Evolutionary conservation across 2,888 invertebrate genomes (phyloP).

Genomic region (Agapostemon virescens): DNA sequence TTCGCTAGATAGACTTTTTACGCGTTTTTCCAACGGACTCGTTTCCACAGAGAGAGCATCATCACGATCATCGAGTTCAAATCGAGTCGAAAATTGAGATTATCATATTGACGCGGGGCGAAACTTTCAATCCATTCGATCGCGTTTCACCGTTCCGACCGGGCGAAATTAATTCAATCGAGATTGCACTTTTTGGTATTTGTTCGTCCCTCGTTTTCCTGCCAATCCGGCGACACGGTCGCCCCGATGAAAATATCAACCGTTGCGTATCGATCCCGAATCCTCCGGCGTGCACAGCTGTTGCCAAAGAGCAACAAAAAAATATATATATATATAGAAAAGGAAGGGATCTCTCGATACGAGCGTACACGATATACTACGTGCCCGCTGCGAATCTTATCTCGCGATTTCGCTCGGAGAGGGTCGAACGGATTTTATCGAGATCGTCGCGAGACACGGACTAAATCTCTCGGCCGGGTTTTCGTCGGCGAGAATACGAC

Average conservation of each 20-base stretch:
- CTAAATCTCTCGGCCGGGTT: constrained; percentile 42
- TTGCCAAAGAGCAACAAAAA: not conserved
- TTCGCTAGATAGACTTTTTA: constrained; percentile 55
- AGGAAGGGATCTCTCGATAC: too few relatives aligned
- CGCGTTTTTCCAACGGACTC: constrained; percentile 35
- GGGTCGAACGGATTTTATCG: not conserved
- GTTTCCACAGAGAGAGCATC: constrained; percentile 49
- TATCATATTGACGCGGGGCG: constrained; percentile 57
- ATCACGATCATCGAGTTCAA: constrained; percentile 51
- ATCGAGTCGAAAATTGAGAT: constrained; percentile 65
- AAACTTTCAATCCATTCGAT: constrained; percentile 66
- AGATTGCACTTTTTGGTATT: constrained; percentile 48
- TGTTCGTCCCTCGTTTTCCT: constrained; percentile 34
- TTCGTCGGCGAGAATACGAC: constrained; percentile 58
- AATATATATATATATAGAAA: too few relatives aligned
- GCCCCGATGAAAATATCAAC: constrained; percentile 45
- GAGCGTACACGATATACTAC: not conserved
- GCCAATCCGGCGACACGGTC: constrained; percentile 21
- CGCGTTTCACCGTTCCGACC: constrained; percentile 55
- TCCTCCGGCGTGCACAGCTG: constrained; percentile 19
- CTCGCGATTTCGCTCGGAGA: not conserved
- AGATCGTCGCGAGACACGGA: constrained; percentile 30
- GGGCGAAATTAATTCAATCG: constrained; percentile 66
- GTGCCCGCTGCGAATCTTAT: not conserved
- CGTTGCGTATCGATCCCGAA: constrained; percentile 25